These are phyloP conservation scores for Struthio camelus DNA, from an alignment of 2,113 vertebrate genomes.

Conservation along the genomic window DNA sequence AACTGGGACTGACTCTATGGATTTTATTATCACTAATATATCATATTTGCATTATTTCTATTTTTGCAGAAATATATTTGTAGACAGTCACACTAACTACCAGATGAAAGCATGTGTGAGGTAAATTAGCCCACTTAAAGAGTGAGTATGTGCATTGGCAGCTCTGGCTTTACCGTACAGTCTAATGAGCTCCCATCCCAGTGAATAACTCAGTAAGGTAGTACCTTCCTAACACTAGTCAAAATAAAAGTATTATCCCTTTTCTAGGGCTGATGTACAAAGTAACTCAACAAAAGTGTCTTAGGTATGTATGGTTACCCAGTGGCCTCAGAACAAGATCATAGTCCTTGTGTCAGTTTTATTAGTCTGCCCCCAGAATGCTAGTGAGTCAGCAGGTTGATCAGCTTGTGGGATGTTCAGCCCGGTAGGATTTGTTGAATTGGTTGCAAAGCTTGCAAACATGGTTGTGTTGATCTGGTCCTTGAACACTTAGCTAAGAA, in stretches of 20 bases:
- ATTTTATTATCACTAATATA: not conserved
- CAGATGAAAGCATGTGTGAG: not conserved
- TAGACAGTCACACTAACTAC: rapidly evolving
- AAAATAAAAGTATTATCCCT: not conserved
- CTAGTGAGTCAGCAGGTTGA: rapidly evolving
- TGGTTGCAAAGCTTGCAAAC: not conserved
- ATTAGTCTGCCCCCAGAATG: not conserved
- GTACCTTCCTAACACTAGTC: not conserved
- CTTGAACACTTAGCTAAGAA: too few relatives aligned
- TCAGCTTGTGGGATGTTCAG: not conserved
- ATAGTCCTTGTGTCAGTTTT: not conserved
- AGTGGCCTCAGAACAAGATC: rapidly evolving
- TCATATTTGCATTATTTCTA: not conserved
- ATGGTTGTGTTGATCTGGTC: rapidly evolving
- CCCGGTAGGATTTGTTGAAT: not conserved
- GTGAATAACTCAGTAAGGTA: not conserved
- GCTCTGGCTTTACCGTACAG: not conserved
- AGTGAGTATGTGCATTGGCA: not conserved
- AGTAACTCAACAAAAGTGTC: not conserved
- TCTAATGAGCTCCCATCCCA: not conserved
- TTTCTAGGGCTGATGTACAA: too few relatives aligned
- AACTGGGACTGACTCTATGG: rapidly evolving
- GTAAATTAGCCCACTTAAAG: not conserved
- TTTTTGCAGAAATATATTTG: not conserved
- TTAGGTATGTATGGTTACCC: not conserved